Evolutionary conservation across 2,888 invertebrate species (phyloP).

Genomic region (Hemithea aestivaria): DNA sequence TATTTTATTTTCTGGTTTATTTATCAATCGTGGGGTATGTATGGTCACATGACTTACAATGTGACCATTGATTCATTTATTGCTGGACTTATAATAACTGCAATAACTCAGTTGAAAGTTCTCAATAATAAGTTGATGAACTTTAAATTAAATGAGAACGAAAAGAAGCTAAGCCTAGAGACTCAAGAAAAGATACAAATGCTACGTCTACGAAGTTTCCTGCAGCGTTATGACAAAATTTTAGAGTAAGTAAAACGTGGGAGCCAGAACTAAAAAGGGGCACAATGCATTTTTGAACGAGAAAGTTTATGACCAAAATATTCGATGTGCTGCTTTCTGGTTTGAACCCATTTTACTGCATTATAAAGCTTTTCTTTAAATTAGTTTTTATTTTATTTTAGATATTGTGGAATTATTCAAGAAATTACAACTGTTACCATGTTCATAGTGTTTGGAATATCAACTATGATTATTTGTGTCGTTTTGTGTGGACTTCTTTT

Average conservation of each 20-base stretch:
- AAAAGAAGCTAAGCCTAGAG: constrained; percentile 24
- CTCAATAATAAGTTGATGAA: constrained; percentile 44
- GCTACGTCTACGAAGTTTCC: constrained; percentile 20
- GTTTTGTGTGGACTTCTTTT: constrained; percentile 46
- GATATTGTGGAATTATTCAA: constrained; percentile 47
- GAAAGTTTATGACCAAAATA: no score
- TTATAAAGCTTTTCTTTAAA: no score
- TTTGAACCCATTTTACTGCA: no score
- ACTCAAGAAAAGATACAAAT: constrained; percentile 26
- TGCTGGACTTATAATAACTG: constrained; percentile 47
- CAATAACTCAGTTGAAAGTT: constrained; percentile 48
- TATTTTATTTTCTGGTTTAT: constrained; percentile 46
- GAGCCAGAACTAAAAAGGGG: no score
- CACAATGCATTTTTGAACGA: no score
- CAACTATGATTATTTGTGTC: constrained; percentile 53
- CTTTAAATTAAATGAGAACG: constrained; percentile 32
- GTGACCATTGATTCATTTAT: constrained; percentile 52
- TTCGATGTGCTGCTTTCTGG: no score
- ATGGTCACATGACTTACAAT: constrained; percentile 59
- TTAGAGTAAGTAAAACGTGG: constrained; percentile 48
- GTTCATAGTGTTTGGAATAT: constrained; percentile 54
- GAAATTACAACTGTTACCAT: constrained; percentile 43
- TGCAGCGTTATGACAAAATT: constrained; percentile 48
- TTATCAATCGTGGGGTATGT: constrained; percentile 56
- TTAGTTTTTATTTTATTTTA: constrained; percentile 36